Conservation (phyloP, 1,140 invertebrate genomes). For the Ceratosolen solmsi region DNA sequence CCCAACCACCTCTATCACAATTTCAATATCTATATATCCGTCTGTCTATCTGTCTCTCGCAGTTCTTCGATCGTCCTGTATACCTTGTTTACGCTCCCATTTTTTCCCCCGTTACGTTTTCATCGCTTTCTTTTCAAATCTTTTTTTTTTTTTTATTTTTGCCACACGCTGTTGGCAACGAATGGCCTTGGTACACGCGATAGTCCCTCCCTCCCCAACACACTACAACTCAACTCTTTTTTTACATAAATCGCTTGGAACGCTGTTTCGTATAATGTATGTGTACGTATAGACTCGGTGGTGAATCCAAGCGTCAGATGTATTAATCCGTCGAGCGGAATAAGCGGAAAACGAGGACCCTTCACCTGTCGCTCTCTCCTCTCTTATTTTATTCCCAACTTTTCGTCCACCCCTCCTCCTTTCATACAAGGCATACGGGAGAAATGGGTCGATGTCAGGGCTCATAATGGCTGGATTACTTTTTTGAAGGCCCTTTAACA, state of each 20-base stretch:
- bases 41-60: too few relatives aligned
- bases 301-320: neutral
- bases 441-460: neutral
- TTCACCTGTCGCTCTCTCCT: neutral
- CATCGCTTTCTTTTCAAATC: neutral
- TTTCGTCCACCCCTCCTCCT: neutral
- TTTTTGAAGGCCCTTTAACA: conserved; percentile 15
- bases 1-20: too few relatives aligned
- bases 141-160: conserved; percentile 19
- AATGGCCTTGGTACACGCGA: conserved; percentile 52
- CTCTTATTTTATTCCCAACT: neutral
- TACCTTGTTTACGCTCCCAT: too few relatives aligned
- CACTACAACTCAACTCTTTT: conserved; percentile 12
- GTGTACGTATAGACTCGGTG: too few relatives aligned
- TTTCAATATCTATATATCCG: too few relatives aligned
- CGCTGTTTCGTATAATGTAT: neutral
- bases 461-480: neutral
- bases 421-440: neutral
- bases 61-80: too few relatives aligned
- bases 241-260: conserved; percentile 35
- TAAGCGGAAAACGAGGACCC: neutral
- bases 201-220: neutral
- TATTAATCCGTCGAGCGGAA: neutral
- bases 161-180: neutral
- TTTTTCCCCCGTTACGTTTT: conserved; percentile 14